A percentile compares a stretch with the other conserved stretches of the same genome.
Conservation (phyloP, 1,140 invertebrate species). For the Zaprionus inermis region DNA sequence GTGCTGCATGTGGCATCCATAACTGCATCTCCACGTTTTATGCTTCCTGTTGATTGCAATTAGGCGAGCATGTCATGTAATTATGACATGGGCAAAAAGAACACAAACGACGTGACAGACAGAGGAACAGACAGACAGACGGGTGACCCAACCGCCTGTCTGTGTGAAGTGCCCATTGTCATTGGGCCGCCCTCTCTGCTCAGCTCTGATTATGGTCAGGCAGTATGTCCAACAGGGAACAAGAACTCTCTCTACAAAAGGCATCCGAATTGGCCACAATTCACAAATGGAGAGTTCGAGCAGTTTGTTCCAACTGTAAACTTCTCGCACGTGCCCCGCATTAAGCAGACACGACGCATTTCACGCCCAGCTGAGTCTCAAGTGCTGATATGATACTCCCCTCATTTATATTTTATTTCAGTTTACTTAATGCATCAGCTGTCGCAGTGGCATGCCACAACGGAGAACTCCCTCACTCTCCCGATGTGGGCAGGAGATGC, state of each 20-base stretch:
- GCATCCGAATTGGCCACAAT: slow-evolving; percentile 25
- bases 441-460: slow-evolving; percentile 14
- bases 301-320: slow-evolving; percentile 17
- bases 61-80: slow-evolving; percentile 62
- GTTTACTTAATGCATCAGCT: slow-evolving; percentile 35
- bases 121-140: slow-evolving; percentile 1
- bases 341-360: slow-evolving; percentile 63
- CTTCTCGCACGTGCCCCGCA: slow-evolving; percentile 49
- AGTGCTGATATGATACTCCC: slow-evolving; percentile 17
- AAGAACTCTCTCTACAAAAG: slow-evolving; percentile 11
- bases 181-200: slow-evolving; percentile 13
- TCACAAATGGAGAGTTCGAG: slow-evolving; percentile 30
- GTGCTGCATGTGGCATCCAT: slow-evolving; percentile 21
- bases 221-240: slow-evolving; percentile 7
- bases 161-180: slow-evolving; percentile 41
- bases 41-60: slow-evolving; percentile 64
- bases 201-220: slow-evolving; percentile 29
- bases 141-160: slow-evolving; percentile 5
- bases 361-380: slow-evolving; percentile 45
- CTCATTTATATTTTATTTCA: slow-evolving; percentile 48
- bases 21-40: slow-evolving; percentile 46
- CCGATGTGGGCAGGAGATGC: background rate
- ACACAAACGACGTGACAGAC: slow-evolving; percentile 32
- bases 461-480: background rate
- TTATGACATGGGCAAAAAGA: slow-evolving; percentile 60